phyloP scores from a whole-genome alignment of 1,140 invertebrate species.

The Aphelinus certus region DNA sequence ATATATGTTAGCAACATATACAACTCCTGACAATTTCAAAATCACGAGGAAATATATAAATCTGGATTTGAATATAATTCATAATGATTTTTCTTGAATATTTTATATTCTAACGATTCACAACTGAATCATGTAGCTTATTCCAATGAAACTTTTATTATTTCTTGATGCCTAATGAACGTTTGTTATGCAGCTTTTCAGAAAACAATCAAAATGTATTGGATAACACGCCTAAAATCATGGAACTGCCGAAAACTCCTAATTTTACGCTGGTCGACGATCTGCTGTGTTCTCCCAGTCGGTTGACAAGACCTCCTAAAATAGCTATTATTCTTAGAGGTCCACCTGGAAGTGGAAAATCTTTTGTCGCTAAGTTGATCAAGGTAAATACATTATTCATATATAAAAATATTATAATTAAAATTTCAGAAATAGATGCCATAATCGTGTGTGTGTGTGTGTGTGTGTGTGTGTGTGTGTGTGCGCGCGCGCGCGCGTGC shows the following conservation, averaged over 20 bases:
- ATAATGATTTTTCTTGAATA: too few species aligned
- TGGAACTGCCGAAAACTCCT: slow-evolving; percentile 60
- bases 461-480: too few species aligned
- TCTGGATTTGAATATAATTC: too few species aligned
- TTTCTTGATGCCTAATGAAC: slow-evolving; percentile 4
- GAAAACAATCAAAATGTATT: slow-evolving; percentile 52
- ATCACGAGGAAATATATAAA: too few species aligned
- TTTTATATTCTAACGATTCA: not conserved
- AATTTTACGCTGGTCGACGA: slow-evolving; percentile 81
- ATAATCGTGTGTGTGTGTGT: too few species aligned
- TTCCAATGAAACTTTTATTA: slow-evolving; percentile 8
- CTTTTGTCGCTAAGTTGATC: slow-evolving; percentile 85
- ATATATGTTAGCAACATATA: too few species aligned
- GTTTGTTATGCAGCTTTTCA: slow-evolving; percentile 44
- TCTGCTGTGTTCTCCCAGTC: slow-evolving; percentile 78
- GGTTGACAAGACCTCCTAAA: slow-evolving; percentile 79
- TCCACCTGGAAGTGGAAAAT: slow-evolving; percentile 90
- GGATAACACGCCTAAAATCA: slow-evolving; percentile 47
- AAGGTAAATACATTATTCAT: slow-evolving; percentile 71
- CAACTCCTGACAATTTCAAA: too few species aligned
- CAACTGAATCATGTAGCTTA: not conserved
- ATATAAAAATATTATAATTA: not conserved
- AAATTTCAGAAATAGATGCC: too few species aligned
- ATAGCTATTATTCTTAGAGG: slow-evolving; percentile 91
- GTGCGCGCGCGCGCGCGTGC: too few species aligned